phyloP scores from a whole-genome alignment of 2,797 vertebrate genomes.

The Rhinophrynus dorsalis region DNA sequence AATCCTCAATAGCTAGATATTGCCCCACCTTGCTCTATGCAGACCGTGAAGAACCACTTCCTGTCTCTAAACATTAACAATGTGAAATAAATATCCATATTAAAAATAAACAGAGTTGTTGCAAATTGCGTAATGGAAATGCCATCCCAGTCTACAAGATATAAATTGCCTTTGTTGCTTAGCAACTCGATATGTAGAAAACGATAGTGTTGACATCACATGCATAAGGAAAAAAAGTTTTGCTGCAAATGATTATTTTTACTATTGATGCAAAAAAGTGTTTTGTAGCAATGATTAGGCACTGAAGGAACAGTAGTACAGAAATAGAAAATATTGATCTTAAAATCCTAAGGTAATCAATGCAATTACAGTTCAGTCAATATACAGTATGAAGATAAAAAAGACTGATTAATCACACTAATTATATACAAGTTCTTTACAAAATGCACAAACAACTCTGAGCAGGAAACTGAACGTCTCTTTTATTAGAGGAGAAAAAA shows the following conservation, averaged over 20 bases:
- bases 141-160: conserved; percentile 23
- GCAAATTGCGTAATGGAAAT: conserved; percentile 31
- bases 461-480: too few relatives aligned
- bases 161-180: conserved; percentile 42
- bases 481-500: too few relatives aligned
- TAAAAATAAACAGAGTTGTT: conserved; percentile 15
- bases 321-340: background rate
- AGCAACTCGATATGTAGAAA: conserved; percentile 22
- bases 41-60: conserved; percentile 3
- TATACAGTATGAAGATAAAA: too few relatives aligned
- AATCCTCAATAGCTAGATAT: too few relatives aligned
- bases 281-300: background rate
- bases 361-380: too few relatives aligned
- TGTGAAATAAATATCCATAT: background rate
- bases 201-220: conserved; percentile 12
- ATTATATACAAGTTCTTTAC: too few relatives aligned
- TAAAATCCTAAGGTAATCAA: background rate
- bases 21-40: too few relatives aligned
- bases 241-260: background rate
- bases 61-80: conserved; percentile 1
- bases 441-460: too few relatives aligned
- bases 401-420: too few relatives aligned
- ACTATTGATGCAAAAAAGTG: background rate
- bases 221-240: background rate
- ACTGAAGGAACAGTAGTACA: background rate